A percentile compares a stretch with the other conserved stretches of the same genome.
Evolutionary conservation across 2,797 vertebrate genomes (phyloP).

Genomic region (Pelochelys cantorii): DNA sequence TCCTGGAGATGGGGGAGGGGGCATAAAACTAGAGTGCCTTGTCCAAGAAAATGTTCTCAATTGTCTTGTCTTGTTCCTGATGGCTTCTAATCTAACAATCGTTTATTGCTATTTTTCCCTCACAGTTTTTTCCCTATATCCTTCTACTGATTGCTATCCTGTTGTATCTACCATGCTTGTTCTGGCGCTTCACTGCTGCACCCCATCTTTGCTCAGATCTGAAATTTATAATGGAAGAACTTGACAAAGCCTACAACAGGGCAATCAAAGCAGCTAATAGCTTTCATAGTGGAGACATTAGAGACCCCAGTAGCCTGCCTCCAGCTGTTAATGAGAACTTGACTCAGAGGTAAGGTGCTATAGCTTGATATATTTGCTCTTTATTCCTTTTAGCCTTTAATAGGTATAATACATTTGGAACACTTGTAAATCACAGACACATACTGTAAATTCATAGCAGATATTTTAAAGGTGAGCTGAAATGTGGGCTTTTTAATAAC

Average conservation of each 20-base stretch:
- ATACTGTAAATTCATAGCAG: background rate
- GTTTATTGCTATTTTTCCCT: slow-evolving; percentile 3
- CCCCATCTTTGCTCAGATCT: slow-evolving; percentile 93
- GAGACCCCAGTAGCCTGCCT: slow-evolving; percentile 43
- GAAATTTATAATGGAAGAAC: slow-evolving; percentile 94
- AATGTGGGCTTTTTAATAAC: background rate
- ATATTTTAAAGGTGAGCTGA: background rate
- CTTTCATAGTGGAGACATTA: slow-evolving; percentile 67
- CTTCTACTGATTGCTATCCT: slow-evolving; percentile 90
- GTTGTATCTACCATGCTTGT: slow-evolving; percentile 89
- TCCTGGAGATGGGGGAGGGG: no score
- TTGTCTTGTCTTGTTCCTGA: background rate
- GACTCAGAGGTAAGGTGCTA: slow-evolving; percentile 77
- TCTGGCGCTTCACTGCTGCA: slow-evolving; percentile 91
- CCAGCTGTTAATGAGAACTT: slow-evolving; percentile 64
- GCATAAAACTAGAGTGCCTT: background rate
- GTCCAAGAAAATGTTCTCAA: background rate
- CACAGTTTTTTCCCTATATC: slow-evolving; percentile 96
- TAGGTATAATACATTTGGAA: background rate
- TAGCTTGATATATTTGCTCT: background rate
- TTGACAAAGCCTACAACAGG: slow-evolving; percentile 93
- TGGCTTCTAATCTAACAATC: background rate
- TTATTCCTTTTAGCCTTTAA: background rate
- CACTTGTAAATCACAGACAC: background rate
- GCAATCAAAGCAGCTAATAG: slow-evolving; percentile 91